These are phyloP conservation scores for Menura novaehollandiae DNA, from an alignment of 2,113 vertebrate genomes.

Conservation along the genomic window DNA sequence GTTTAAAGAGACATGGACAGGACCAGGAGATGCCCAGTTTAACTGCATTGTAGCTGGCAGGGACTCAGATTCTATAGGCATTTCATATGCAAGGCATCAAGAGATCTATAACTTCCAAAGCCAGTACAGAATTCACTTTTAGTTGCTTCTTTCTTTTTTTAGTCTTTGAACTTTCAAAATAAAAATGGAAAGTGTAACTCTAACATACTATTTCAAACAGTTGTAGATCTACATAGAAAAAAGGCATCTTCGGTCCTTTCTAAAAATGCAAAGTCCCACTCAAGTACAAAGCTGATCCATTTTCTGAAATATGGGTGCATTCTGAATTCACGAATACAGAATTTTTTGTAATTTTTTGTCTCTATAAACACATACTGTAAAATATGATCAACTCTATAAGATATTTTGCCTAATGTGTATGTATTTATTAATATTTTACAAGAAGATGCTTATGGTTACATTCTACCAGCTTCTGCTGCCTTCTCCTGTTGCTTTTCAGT, in stretches of 20 bases:
- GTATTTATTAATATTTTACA: background rate
- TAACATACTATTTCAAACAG: background rate
- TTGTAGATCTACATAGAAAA: background rate
- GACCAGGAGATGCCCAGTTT: background rate
- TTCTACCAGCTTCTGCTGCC: background rate
- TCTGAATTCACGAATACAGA: background rate
- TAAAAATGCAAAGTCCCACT: background rate
- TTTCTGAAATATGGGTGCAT: background rate
- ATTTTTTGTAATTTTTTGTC: background rate
- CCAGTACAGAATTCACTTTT: background rate
- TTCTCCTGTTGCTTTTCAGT: background rate
- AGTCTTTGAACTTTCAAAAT: rapidly evolving
- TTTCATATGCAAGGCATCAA: background rate
- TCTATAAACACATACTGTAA: background rate
- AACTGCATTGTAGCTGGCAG: background rate
- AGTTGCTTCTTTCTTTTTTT: background rate
- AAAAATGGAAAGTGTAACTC: background rate
- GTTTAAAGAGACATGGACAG: background rate
- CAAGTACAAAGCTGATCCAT: background rate
- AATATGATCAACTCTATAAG: background rate
- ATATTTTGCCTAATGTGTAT: background rate
- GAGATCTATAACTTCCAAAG: background rate
- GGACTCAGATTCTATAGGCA: background rate
- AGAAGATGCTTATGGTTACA: background rate
- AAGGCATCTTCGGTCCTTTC: background rate